A percentile compares a stretch with the other conserved stretches of the same genome.
Conservation (phyloP, 2,797 vertebrate species). For the Lutra lutra region DNA sequence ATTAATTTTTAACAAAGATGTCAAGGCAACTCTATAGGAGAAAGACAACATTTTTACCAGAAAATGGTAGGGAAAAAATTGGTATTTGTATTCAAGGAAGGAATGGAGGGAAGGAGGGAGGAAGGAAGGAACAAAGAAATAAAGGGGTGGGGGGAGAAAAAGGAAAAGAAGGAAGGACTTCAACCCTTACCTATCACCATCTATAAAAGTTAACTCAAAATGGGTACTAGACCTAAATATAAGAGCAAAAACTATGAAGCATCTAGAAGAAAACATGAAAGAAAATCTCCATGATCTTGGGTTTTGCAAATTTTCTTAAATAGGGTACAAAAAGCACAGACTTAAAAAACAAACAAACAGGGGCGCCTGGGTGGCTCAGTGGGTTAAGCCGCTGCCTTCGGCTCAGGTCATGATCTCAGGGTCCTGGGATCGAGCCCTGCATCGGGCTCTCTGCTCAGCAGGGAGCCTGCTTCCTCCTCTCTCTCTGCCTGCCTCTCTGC, state of each 20-base stretch:
- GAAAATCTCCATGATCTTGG: neutral
- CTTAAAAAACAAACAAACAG: neutral
- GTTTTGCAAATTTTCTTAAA: neutral
- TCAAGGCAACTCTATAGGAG: conserved; percentile 34
- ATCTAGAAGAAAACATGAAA: neutral
- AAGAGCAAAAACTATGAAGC: neutral
- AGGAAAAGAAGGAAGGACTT: neutral
- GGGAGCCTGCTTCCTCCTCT: too few relatives aligned
- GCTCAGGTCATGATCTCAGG: too few relatives aligned
- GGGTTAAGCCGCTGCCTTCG: too few relatives aligned
- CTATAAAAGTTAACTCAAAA: neutral
- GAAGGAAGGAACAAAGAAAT: neutral
- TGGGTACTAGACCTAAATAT: neutral
- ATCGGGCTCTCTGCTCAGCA: too few relatives aligned
- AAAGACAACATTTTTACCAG: neutral
- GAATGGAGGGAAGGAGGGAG: neutral
- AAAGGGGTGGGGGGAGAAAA: too few relatives aligned
- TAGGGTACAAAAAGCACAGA: neutral
- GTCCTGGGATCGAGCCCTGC: too few relatives aligned
- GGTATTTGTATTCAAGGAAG: neutral
- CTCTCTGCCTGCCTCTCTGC: too few relatives aligned
- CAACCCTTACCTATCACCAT: neutral
- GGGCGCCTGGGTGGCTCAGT: too few relatives aligned
- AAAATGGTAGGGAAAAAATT: neutral
- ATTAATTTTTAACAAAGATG: conserved; percentile 29